Percentiles rank a stretch among this genome's conserved stretches.
These are phyloP conservation scores for Teleogryllus oceanicus DNA, from an alignment of 2,888 invertebrate species.

Conservation along the genomic window DNA sequence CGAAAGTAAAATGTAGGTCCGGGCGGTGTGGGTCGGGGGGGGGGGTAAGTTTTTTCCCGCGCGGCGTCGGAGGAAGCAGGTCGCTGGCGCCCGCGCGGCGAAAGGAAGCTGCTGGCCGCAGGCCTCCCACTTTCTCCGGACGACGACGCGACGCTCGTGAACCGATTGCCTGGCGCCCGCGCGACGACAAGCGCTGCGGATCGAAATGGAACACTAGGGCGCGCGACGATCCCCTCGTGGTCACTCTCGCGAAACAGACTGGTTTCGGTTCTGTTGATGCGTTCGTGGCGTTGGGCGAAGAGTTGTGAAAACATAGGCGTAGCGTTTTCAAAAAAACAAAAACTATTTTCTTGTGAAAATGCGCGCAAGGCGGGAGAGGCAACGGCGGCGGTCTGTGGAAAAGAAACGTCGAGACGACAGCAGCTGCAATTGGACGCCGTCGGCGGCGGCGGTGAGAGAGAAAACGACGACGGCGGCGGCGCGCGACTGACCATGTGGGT, in stretches of 20 bases:
- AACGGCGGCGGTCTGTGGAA: too few relatives aligned
- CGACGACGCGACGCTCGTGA: not conserved
- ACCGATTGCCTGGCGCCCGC: too few relatives aligned
- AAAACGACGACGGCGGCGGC: slow-evolving; percentile 12
- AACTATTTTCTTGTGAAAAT: too few relatives aligned
- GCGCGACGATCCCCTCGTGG: too few relatives aligned
- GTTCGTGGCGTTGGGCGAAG: too few relatives aligned
- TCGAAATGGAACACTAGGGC: too few relatives aligned
- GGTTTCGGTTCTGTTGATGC: too few relatives aligned
- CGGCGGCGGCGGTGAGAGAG: slow-evolving; percentile 22
- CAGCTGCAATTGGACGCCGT: not conserved
- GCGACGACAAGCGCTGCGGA: too few relatives aligned
- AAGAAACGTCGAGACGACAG: not conserved
- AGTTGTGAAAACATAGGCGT: too few relatives aligned
- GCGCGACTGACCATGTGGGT: slow-evolving; percentile 29
- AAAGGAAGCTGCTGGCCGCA: not conserved
- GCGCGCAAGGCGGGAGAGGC: too few relatives aligned
- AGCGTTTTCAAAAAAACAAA: too few relatives aligned
- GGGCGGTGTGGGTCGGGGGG: not conserved
- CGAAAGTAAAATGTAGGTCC: slow-evolving; percentile 18
- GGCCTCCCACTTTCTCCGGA: slow-evolving; percentile 19
- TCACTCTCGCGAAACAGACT: too few relatives aligned
- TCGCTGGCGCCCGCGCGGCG: not conserved
- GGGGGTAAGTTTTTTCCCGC: not conserved
- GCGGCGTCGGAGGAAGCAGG: not conserved